Conservation (phyloP, 2,888 invertebrate genomes). For the Patella depressa region DNA sequence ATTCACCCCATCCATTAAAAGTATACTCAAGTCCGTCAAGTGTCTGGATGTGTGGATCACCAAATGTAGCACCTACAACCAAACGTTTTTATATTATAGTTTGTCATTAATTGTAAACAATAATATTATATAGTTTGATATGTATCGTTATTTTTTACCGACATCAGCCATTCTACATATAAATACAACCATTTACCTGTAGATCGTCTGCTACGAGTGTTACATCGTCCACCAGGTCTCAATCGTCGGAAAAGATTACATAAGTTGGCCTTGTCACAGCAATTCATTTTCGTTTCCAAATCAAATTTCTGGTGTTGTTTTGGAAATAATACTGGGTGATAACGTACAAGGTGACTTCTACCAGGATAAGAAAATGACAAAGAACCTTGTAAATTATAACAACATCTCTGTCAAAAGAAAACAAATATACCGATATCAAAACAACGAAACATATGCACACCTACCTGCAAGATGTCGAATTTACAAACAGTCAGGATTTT, state of each 20-base stretch:
- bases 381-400: neutral
- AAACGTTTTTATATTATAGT: no score
- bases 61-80: slow-evolving; percentile 6
- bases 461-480: no score
- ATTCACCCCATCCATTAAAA: slow-evolving; percentile 16
- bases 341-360: neutral
- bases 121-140: no score
- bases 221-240: neutral
- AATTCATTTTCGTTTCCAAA: neutral
- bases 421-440: no score
- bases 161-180: no score
- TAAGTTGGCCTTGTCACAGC: neutral
- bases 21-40: slow-evolving; percentile 14
- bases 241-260: neutral
- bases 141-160: no score
- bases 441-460: no score
- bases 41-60: slow-evolving; percentile 2
- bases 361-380: neutral
- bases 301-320: neutral
- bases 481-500: no score
- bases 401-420: neutral
- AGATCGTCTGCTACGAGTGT: neutral
- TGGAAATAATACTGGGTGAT: neutral
- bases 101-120: no score
- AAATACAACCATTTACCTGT: neutral